These are phyloP conservation scores for Myotis lucifugus DNA, from an alignment of 2,113 vertebrate genomes.

Conservation along the genomic window DNA sequence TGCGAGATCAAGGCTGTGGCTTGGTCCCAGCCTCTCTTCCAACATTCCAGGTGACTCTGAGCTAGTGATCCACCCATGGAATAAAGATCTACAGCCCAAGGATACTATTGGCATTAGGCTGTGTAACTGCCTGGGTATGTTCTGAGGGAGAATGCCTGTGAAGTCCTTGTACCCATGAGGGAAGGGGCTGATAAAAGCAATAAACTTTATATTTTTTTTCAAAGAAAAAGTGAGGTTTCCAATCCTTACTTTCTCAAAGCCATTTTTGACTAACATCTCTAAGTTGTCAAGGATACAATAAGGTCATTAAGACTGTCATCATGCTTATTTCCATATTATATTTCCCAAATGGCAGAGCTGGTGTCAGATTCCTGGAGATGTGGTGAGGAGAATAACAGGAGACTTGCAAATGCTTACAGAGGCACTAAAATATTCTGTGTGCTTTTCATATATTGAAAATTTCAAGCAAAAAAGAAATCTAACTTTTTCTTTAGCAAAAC, in stretches of 20 bases:
- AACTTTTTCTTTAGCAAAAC: constrained; percentile 52
- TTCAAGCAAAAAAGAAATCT: background rate
- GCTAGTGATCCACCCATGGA: background rate
- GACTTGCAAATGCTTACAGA: constrained; percentile 38
- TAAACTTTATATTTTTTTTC: constrained; percentile 27
- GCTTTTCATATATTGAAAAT: constrained; percentile 54
- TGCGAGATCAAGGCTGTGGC: background rate
- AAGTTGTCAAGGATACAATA: background rate
- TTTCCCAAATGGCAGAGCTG: constrained; percentile 22
- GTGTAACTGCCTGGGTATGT: background rate
- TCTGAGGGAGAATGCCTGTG: background rate
- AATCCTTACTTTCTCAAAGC: constrained; percentile 23
- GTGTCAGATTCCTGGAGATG: constrained; percentile 18
- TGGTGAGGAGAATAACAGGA: background rate
- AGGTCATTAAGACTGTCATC: background rate
- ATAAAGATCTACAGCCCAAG: background rate
- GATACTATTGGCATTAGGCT: background rate
- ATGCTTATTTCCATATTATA: constrained; percentile 31
- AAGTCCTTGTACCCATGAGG: constrained; percentile 18
- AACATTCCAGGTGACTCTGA: background rate
- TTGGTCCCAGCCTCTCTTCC: background rate
- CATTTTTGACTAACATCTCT: constrained; percentile 36
- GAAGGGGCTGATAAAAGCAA: background rate
- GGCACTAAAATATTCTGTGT: constrained; percentile 27
- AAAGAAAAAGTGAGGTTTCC: constrained; percentile 45